A percentile compares a stretch with the other conserved stretches of the same genome.
These are phyloP conservation scores for Notamacropus eugenii DNA, from an alignment of 2,797 vertebrate species.

Conservation along the genomic window DNA sequence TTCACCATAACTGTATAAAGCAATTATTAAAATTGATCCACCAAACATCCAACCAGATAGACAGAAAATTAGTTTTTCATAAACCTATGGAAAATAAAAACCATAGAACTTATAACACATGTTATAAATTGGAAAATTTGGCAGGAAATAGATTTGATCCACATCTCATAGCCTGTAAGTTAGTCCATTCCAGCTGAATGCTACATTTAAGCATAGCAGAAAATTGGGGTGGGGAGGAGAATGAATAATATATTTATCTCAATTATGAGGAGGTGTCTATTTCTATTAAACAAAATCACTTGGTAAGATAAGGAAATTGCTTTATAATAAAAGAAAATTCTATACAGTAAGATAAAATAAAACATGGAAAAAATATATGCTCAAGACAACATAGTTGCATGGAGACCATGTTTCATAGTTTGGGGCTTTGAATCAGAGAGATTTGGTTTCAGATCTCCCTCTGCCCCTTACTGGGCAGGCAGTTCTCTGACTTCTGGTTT, in stretches of 20 bases:
- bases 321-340: background rate
- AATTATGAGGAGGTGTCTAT: background rate
- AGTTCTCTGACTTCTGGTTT: background rate
- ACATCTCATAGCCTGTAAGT: background rate
- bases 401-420: background rate
- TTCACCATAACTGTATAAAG: background rate
- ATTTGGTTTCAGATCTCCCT: background rate
- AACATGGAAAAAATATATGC: background rate
- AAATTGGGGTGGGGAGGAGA: background rate
- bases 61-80: background rate
- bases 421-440: background rate
- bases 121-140: background rate
- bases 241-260: background rate
- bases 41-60: background rate
- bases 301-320: background rate
- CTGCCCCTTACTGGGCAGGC: background rate
- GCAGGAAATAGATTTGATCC: background rate
- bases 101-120: background rate
- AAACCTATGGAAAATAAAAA: background rate
- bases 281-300: background rate
- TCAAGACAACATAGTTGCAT: background rate
- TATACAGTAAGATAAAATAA: background rate
- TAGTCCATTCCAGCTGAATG: background rate
- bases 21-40: background rate
- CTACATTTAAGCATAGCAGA: background rate